These are phyloP conservation scores for Selenia dentaria DNA, from an alignment of 2,888 invertebrate genomes.

Conservation along the genomic window DNA sequence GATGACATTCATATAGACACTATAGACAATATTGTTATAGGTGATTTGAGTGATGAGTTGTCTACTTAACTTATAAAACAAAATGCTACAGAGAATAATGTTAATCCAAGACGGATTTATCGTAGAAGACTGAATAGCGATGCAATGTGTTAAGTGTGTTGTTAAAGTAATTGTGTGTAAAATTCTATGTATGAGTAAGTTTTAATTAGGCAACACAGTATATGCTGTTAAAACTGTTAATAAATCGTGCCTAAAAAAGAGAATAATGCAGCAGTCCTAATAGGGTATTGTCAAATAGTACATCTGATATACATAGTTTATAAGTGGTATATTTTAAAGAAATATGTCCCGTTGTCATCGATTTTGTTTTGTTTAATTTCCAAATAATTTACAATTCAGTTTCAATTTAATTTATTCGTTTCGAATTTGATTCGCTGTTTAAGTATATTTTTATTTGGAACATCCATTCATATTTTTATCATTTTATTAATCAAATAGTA, in stretches of 20 bases:
- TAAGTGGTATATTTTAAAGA: slow-evolving; percentile 26
- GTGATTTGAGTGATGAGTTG: not conserved
- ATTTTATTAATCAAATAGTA: slow-evolving; percentile 17
- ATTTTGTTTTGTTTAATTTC: slow-evolving; percentile 27
- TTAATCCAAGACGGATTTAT: slow-evolving; percentile 39
- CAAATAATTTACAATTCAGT: slow-evolving; percentile 27
- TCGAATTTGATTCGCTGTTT: slow-evolving; percentile 33
- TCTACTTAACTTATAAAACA: slow-evolving; percentile 5
- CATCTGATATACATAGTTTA: slow-evolving; percentile 21
- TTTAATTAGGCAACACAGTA: slow-evolving; percentile 52
- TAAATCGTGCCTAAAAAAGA: slow-evolving; percentile 47
- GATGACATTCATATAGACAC: slow-evolving; percentile 35
- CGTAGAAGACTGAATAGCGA: slow-evolving; percentile 70
- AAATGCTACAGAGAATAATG: slow-evolving; percentile 2
- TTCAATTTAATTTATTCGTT: slow-evolving; percentile 24
- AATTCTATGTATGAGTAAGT: slow-evolving; percentile 48
- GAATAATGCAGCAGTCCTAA: slow-evolving; percentile 17
- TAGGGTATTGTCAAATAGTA: slow-evolving; percentile 21
- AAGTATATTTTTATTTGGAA: slow-evolving; percentile 16
- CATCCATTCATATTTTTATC: slow-evolving; percentile 1
- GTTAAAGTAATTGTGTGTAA: slow-evolving; percentile 46
- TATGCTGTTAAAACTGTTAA: slow-evolving; percentile 47
- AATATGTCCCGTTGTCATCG: slow-evolving; percentile 14
- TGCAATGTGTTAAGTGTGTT: slow-evolving; percentile 43
- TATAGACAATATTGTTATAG: slow-evolving; percentile 8